A percentile compares a stretch with the other conserved stretches of the same genome.
Conservation (phyloP, 1,140 invertebrate species). For the Lepidurus arcticus region DNA sequence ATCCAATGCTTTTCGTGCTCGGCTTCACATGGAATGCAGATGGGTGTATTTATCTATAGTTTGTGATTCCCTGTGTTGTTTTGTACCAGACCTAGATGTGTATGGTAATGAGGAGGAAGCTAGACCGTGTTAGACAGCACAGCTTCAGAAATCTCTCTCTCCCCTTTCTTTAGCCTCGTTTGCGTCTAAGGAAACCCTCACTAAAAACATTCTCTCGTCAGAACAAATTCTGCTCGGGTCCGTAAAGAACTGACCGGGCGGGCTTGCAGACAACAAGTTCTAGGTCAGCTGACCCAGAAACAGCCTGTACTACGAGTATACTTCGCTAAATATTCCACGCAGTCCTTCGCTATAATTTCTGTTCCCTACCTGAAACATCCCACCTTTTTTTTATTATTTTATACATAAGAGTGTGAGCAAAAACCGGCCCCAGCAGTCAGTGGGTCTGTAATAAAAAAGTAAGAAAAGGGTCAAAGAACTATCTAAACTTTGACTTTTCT, state of each 20-base stretch:
- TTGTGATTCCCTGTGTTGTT: background rate
- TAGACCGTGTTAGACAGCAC: background rate
- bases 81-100: background rate
- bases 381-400: background rate
- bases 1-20: background rate
- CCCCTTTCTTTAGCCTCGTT: conserved; percentile 8
- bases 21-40: background rate
- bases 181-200: background rate
- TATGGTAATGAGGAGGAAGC: conserved; percentile 14
- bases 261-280: background rate
- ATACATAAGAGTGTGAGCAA: background rate
- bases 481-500: background rate
- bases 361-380: background rate
- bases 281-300: conserved; percentile 18
- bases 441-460: background rate
- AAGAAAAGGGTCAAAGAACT: conserved; percentile 4
- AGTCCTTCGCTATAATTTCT: background rate
- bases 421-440: background rate
- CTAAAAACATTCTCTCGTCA: background rate
- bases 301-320: background rate
- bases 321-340: background rate
- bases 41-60: background rate
- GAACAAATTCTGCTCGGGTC: background rate
- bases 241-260: background rate
- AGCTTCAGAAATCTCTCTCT: background rate